Percentiles rank a stretch among this genome's conserved stretches.
These are phyloP conservation scores for Sturnira hondurensis DNA, from an alignment of 2,113 vertebrate species.

Conservation along the genomic window DNA sequence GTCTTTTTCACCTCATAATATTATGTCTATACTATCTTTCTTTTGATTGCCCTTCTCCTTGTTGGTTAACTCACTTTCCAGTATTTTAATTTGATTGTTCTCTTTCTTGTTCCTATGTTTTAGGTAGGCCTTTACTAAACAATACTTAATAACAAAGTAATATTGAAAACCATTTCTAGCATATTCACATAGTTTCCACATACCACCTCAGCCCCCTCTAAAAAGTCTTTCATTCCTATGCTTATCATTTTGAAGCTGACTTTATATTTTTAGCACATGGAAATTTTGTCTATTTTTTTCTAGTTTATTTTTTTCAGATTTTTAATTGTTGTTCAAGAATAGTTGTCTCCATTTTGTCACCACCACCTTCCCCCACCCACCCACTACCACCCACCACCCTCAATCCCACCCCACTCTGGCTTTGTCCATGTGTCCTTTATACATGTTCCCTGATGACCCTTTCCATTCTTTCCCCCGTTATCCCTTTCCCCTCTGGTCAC, in stretches of 20 bases:
- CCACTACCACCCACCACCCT: no score
- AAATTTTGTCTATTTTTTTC: neutral
- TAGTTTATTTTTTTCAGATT: no score
- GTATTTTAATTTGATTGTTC: neutral
- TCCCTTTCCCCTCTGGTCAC: no score
- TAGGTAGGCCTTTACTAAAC: neutral
- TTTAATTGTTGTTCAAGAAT: no score
- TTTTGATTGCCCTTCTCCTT: neutral
- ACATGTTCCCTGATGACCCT: no score
- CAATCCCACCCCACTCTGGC: no score
- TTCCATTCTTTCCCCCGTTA: no score
- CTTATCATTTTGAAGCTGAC: neutral
- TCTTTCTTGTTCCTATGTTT: neutral
- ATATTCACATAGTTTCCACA: neutral
- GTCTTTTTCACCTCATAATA: neutral
- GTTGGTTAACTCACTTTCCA: neutral
- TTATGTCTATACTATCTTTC: neutral
- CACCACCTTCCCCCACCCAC: no score
- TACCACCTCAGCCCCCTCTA: rapidly evolving
- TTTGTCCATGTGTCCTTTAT: no score
- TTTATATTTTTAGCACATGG: neutral
- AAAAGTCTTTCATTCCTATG: neutral
- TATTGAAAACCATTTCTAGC: neutral
- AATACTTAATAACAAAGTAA: neutral
- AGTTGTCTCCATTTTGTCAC: no score